Percentiles rank a stretch among this genome's conserved stretches.
phyloP scores from a whole-genome alignment of 2,797 vertebrate genomes.

The Dipus sagitta region DNA sequence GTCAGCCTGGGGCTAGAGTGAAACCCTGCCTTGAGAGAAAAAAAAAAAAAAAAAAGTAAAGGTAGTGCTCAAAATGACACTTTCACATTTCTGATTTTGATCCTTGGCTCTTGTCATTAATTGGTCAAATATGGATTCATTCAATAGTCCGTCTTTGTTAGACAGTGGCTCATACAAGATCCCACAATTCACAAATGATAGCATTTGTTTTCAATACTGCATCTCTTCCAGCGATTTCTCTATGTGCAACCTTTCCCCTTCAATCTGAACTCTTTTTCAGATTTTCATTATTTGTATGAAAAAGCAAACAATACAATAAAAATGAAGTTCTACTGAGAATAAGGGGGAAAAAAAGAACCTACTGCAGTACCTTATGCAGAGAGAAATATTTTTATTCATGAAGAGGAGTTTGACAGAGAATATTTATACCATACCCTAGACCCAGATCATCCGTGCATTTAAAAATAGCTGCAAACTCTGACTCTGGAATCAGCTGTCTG shows the following conservation, averaged over 20 bases:
- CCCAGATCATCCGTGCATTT: conserved; percentile 34
- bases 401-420: neutral
- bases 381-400: conserved; percentile 34
- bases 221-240: neutral
- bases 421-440: conserved; percentile 58
- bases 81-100: neutral
- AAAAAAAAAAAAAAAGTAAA: no score
- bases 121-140: neutral
- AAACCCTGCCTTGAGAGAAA: no score
- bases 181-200: neutral
- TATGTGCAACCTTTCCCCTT: neutral
- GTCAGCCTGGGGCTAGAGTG: no score
- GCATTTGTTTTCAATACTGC: conserved; percentile 4
- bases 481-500: conserved; percentile 36
- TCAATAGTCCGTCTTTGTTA: neutral
- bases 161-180: neutral
- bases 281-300: neutral
- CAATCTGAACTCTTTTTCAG: neutral
- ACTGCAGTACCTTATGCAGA: neutral
- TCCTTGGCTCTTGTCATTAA: conserved; percentile 6
- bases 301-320: conserved; percentile 14
- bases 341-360: neutral
- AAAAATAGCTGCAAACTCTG: conserved; percentile 62
- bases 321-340: neutral
- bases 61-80: neutral